Evolutionary conservation across 2,797 vertebrate genomes (phyloP), one percentile per base, ranked within the genome.

Genomic region (Acanthurus leucopareius): DNA sequence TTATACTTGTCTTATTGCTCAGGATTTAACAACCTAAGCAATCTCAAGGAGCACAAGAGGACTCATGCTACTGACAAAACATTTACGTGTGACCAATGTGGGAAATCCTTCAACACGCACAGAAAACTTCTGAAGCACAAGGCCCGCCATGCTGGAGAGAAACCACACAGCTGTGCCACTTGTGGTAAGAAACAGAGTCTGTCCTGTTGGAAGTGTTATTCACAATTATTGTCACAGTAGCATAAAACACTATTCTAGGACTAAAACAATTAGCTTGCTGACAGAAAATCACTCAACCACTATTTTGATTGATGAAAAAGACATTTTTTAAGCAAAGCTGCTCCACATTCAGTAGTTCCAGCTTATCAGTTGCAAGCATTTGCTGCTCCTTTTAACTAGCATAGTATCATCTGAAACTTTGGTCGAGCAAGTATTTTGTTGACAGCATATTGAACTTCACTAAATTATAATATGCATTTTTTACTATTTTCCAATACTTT

Each of bases 11-110:
- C 38, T 44, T 62, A 16, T 76, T 70, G 2, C 68, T 62, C 79
- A 99, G 98, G 98, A 47, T 99, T 99, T 83, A 99, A 97, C 87
- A 99, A 98, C 86, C 96, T 99, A 89, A 98, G 98, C 78, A 99
- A 99, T 79, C 93, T 99, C 76, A 99, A 99, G 92, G 98, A 99
- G 80, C 98, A 99, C 91, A 98, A 97, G 86, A 98, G 97, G 93
- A 99, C 97, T 0, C 98, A 99, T 69, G 94, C 95, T 2, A 96
- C 96, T 2, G 98, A 99, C 80, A 97, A 97, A 75, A 96, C 96
- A 0, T 99, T 97, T 88, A 98, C 97, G n/a, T 99, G 98, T 65
- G 97, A 99, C 54, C 96, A 98, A 78, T 99, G 98, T 59, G 97
- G 98, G 8, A 99, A 99, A 85, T 97, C 98, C 0, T 99, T 99